A percentile compares a stretch with the other conserved stretches of the same genome.
These are phyloP conservation scores for Oxyura jamaicensis DNA, from an alignment of 2,113 vertebrate species.

Conservation along the genomic window DNA sequence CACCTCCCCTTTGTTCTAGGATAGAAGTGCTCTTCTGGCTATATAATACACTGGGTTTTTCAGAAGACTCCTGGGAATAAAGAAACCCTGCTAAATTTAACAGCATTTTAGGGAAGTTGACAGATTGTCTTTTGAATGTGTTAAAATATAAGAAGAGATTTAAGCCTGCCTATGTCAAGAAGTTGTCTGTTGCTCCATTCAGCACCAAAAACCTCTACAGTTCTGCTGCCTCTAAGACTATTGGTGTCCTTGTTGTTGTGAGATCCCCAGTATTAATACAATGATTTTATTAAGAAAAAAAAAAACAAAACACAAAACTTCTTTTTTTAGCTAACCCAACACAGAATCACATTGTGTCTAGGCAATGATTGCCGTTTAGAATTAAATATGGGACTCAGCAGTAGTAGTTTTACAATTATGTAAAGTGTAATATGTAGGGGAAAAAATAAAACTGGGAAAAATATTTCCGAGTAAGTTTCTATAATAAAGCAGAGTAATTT, in stretches of 20 bases:
- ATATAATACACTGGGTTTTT: neutral
- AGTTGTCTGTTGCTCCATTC: neutral
- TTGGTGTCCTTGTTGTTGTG: neutral
- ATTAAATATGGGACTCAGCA: neutral
- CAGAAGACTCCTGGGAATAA: neutral
- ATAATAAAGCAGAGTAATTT: neutral
- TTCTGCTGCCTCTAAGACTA: neutral
- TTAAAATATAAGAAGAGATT: neutral
- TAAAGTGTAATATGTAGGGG: neutral
- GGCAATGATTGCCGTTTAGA: neutral
- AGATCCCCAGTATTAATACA: neutral
- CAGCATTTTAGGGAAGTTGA: neutral
- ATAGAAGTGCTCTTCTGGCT: neutral
- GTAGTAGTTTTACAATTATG: neutral
- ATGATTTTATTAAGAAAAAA: neutral
- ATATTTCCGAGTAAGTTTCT: neutral
- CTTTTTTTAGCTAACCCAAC: neutral
- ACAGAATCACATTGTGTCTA: neutral
- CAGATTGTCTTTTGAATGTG: neutral
- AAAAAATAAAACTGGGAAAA: neutral
- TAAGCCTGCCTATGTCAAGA: neutral
- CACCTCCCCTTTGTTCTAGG: neutral
- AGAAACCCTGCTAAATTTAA: neutral
- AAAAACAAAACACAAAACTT: too few relatives aligned
- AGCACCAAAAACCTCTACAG: neutral